Conservation (phyloP, 2,113 vertebrate species). For the Oncorhynchus gorbuscha region DNA sequence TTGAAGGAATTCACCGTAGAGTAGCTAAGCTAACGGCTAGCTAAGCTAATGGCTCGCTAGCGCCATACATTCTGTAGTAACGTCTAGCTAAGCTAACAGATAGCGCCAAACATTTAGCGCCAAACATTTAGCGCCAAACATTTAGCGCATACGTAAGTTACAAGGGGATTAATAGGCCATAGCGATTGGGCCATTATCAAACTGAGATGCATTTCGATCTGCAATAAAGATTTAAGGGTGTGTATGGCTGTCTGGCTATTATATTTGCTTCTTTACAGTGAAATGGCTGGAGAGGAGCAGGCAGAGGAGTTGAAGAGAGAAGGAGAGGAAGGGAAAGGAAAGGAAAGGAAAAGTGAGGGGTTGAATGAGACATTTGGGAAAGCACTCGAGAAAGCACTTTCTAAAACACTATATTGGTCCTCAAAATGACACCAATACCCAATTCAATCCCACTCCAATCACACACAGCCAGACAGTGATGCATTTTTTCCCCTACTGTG, state of each 20-base stretch:
- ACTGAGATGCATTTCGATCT: not conserved
- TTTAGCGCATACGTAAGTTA: not conserved
- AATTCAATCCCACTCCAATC: constrained; percentile 28
- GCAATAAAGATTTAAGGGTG: too few relatives aligned
- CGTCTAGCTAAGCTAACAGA: too few relatives aligned
- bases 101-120: not conserved
- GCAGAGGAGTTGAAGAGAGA: too few relatives aligned
- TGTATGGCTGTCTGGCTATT: not conserved
- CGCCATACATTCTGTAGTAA: too few relatives aligned
- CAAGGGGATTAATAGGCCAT: too few relatives aligned
- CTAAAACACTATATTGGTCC: too few relatives aligned
- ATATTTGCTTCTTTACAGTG: too few relatives aligned
- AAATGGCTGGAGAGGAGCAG: too few relatives aligned
- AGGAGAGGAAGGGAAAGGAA: too few relatives aligned
- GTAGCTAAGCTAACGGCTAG: not conserved
- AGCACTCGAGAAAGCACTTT: too few relatives aligned
- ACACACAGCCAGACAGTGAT: constrained; percentile 42
- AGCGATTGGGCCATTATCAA: not conserved
- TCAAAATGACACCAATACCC: constrained; percentile 11
- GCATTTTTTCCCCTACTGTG: too few relatives aligned
- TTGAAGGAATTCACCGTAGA: constrained; percentile 5
- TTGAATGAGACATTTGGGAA: constrained; percentile 21
- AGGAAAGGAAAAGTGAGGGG: not conserved
- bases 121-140: too few relatives aligned
- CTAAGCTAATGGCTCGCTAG: not conserved